These are phyloP conservation scores for Ciconia nigra DNA, from an alignment of 2,797 vertebrate species.

Conservation along the genomic window DNA sequence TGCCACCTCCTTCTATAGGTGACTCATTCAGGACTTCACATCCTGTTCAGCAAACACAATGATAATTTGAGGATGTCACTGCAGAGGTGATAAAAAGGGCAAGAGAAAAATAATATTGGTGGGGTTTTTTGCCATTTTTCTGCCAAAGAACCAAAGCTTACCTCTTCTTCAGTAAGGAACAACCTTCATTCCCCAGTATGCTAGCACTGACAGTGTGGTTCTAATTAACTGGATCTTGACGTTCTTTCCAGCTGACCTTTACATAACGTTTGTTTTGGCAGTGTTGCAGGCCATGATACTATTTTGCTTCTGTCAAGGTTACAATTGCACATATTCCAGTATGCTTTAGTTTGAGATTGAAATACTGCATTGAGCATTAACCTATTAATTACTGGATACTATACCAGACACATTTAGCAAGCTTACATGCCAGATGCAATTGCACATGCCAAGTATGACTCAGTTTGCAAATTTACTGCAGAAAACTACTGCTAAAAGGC, in stretches of 20 bases:
- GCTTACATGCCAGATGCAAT: neutral
- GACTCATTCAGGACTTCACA: neutral
- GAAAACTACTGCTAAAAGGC: neutral
- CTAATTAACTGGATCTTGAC: neutral
- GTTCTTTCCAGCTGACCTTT: conserved; percentile 41
- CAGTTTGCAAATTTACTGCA: neutral
- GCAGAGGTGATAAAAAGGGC: neutral
- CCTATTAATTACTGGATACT: neutral
- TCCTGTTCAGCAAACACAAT: neutral
- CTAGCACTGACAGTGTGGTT: neutral
- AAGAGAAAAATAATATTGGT: neutral
- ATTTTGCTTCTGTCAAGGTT: conserved; percentile 35
- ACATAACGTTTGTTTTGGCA: conserved; percentile 50
- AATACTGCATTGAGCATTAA: neutral
- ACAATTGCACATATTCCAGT: neutral
- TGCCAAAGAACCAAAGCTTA: neutral
- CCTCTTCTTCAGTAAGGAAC: neutral
- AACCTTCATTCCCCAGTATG: neutral
- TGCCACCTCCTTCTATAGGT: neutral
- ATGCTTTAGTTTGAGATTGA: neutral
- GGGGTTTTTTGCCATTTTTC: neutral
- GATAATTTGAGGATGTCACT: neutral
- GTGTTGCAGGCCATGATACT: neutral
- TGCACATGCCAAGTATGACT: neutral
- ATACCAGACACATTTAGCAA: neutral